phyloP scores from a whole-genome alignment of 2,113 vertebrate species.

The Conger conger region DNA sequence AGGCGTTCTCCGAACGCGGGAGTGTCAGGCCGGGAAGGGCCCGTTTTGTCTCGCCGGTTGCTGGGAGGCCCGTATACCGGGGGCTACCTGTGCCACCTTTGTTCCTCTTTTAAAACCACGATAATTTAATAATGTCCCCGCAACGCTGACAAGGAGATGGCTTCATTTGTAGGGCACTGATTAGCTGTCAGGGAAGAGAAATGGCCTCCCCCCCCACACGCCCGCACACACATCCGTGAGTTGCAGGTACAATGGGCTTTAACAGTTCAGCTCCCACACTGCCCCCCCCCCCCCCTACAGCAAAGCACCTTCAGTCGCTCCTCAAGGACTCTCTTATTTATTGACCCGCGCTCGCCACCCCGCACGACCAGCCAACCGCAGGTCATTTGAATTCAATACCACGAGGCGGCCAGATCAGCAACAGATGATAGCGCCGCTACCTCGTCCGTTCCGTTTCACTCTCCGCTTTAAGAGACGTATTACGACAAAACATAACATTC shows the following conservation, averaged over 20 bases:
- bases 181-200: not conserved
- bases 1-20: not conserved
- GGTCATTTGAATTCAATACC: not conserved
- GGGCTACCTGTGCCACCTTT: not conserved
- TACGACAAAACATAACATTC: not conserved
- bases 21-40: not conserved
- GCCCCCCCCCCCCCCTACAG: not conserved
- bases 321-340: slow-evolving; percentile 11
- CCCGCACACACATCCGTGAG: not conserved
- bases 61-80: not conserved
- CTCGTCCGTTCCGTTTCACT: not conserved
- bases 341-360: not conserved
- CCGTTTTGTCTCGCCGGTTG: not conserved
- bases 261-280: not conserved
- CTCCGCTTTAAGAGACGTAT: not conserved
- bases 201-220: not conserved
- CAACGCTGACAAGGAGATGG: not conserved
- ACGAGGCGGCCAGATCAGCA: not conserved
- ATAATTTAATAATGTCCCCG: not conserved
- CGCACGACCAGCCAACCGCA: not conserved
- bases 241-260: slow-evolving; percentile 6
- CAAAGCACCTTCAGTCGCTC: not conserved
- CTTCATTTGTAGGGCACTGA: not conserved
- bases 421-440: not conserved
- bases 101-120: not conserved